phyloP scores from a whole-genome alignment of 1,140 invertebrate species.

The Drosophila tristis region DNA sequence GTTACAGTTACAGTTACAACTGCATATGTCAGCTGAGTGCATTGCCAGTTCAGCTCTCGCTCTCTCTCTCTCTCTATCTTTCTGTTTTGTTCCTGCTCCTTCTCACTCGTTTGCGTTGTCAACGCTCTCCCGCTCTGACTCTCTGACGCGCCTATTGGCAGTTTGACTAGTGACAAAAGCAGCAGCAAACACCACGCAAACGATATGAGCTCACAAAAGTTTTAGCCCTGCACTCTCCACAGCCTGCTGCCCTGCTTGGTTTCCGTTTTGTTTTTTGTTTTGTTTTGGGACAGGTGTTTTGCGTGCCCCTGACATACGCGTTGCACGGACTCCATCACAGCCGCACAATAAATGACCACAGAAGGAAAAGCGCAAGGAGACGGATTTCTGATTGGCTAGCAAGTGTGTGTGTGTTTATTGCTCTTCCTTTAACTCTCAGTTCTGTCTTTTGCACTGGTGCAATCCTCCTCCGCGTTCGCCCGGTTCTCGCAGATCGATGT shows the following conservation, averaged over 20 bases:
- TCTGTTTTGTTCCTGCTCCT: background rate
- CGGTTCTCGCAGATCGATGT: too few species aligned
- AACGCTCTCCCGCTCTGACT: conserved; percentile 27
- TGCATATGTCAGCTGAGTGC: conserved; percentile 40
- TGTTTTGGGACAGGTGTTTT: conserved; percentile 53
- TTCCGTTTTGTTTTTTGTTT: conserved; percentile 18
- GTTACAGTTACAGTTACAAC: conserved; percentile 14
- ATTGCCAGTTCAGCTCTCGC: conserved; percentile 11
- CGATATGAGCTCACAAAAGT: conserved; percentile 39
- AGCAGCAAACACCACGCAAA: conserved; percentile 6
- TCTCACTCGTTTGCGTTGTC: conserved; percentile 14
- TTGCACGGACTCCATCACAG: conserved; percentile 9
- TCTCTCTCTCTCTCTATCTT: background rate
- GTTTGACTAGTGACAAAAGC: conserved; percentile 43
- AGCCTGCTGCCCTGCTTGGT: conserved; percentile 7
- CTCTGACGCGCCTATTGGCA: conserved; percentile 49
- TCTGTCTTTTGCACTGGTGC: background rate
- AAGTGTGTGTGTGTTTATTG: background rate
- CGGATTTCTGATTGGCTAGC: conserved; percentile 1
- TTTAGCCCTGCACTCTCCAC: too few species aligned
- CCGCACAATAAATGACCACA: background rate
- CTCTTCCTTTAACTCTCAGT: background rate
- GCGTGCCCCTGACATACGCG: conserved; percentile 15
- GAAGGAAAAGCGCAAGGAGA: background rate
- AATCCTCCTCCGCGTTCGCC: too few species aligned